phyloP scores from a whole-genome alignment of 64 coral and sea anemone species.

The Acropora yongei region DNA sequence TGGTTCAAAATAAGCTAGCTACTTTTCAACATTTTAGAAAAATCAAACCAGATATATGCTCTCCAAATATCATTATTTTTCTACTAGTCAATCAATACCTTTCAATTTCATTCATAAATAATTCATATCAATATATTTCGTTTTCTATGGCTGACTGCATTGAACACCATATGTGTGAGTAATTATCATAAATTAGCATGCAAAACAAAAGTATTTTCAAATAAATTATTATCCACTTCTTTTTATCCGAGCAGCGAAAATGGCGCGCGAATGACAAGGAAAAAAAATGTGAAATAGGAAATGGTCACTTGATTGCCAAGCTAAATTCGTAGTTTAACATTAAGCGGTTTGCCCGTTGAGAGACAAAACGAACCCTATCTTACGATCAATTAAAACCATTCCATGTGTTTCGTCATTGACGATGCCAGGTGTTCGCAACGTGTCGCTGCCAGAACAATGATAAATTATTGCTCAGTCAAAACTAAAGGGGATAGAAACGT shows the following conservation, averaged over 20 bases:
- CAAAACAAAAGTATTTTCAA: not conserved
- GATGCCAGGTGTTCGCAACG: slow-evolving; percentile 87
- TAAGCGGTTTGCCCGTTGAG: not conserved
- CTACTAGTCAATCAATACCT: not conserved
- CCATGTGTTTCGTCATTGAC: slow-evolving; percentile 81
- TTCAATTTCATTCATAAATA: not conserved
- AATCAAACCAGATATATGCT: no score
- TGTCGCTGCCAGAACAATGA: slow-evolving; percentile 81
- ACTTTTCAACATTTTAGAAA: not conserved
- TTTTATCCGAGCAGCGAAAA: not conserved
- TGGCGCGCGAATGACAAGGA: not conserved
- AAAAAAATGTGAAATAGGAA: not conserved
- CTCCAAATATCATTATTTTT: not conserved
- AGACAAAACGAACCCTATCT: not conserved
- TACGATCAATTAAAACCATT: slow-evolving; percentile 59
- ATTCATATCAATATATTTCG: not conserved
- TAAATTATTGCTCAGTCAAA: slow-evolving; percentile 23
- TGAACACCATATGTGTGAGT: not conserved
- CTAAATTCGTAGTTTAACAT: not conserved
- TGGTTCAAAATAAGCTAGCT: not conserved
- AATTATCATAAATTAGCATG: slow-evolving; percentile 45
- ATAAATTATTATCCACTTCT: slow-evolving; percentile 10
- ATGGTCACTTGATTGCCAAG: not conserved
- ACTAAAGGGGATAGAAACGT: slow-evolving; percentile 13
- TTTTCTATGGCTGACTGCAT: not conserved